Percentiles rank a stretch among this genome's conserved stretches.
Evolutionary conservation across 2,888 invertebrate species (phyloP).

Genomic region (Dastarcus helophoroides): DNA sequence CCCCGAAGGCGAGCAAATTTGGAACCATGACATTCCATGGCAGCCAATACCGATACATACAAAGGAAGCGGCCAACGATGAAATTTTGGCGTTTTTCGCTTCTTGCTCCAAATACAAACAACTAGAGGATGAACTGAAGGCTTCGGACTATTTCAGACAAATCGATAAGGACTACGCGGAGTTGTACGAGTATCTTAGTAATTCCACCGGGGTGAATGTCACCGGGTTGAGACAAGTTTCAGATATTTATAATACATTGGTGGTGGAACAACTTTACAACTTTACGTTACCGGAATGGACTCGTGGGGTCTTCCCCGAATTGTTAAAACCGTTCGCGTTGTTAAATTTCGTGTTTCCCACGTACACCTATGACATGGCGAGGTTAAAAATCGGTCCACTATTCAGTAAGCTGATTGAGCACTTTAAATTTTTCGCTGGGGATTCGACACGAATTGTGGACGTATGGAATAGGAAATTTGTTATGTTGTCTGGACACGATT

Average conservation of each 20-base stretch:
- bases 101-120: constrained; percentile 55
- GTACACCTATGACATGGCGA: constrained; percentile 45
- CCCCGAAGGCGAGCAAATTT: constrained; percentile 45
- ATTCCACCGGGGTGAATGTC: constrained; percentile 50
- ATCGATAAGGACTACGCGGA: constrained; percentile 46
- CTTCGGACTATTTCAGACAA: constrained; percentile 28
- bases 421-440: constrained; percentile 41
- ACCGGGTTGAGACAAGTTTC: constrained; percentile 43
- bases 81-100: constrained; percentile 49
- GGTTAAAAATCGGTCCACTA: constrained; percentile 52
- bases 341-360: constrained; percentile 48
- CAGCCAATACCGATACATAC: constrained; percentile 73
- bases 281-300: constrained; percentile 32
- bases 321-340: constrained; percentile 49
- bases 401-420: constrained; percentile 56
- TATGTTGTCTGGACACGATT: constrained; percentile 74
- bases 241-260: constrained; percentile 54
- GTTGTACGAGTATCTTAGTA: constrained; percentile 54
- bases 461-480: constrained; percentile 43
- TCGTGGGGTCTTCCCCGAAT: constrained; percentile 44
- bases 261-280: constrained; percentile 57
- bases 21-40: constrained; percentile 54
- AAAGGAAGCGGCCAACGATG: constrained; percentile 49
- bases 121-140: constrained; percentile 35
- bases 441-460: constrained; percentile 10